Base-by-base conservation (phyloP, 2,113 vertebrate species). In the Erpornis zantholeuca region DNA sequence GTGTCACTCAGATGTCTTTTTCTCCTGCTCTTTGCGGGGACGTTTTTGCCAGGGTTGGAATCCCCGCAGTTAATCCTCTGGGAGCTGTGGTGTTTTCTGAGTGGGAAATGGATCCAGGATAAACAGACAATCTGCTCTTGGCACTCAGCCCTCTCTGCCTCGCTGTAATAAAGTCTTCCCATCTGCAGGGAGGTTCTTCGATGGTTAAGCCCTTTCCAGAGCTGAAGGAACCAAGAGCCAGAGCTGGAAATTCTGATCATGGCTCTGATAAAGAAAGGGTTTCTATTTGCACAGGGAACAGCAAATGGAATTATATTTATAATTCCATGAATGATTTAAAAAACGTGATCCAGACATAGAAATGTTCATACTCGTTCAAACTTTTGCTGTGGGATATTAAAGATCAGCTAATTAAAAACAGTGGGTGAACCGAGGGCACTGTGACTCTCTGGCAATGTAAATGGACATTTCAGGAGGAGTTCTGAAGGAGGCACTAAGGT, bases 91-190 rank as follows among this genome's bases (percentile, higher is more conserved):
- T 96, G 95, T 96, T 96, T 96, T 88, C 95, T 94, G 91, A 95
- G 96, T 92, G 90, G 94, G 95, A 97, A 96, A 97, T 82, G 85
- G 95, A 97, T 95, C 89, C 63, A 90, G 94, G 96, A 96, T 97
- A 97, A 98, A 97, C 97, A 97, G 95, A 72, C 95, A 97, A 97
- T 97, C 97, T 97, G 95, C 92, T 89, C 89, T 82, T 97, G 95
- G 97, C 92, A 96, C 93, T 28, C 88, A 81, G 93, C 94, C 92
- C 90, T 93, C 80, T 70, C 77, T 82, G 75, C 76, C 81, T 83
- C 12, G 18, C 60, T 49, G 49, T 53, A 95, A 87, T 96, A 24
- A 93, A 92, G 91, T 69, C 96, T 93, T 93, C 87, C 89, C 79
- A 18, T 93, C 88, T 77, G 72, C 68, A 25, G 82, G 2, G 22